Conservation (phyloP, 2,888 invertebrate species). For the Eristalinus sepulchralis region DNA sequence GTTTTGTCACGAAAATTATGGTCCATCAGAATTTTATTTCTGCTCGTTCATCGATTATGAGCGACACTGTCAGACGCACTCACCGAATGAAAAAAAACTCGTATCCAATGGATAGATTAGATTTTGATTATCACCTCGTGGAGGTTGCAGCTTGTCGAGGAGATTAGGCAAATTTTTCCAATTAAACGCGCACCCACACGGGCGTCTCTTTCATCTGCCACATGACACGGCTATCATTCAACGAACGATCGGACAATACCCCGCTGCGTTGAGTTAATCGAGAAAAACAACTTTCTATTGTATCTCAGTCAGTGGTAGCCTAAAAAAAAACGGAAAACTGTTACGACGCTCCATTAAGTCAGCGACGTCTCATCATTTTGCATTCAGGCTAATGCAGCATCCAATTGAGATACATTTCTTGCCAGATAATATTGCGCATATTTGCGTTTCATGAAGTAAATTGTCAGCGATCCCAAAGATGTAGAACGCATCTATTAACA, state of each 20-base stretch:
- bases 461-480: slow-evolving; percentile 26
- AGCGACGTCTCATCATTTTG: not conserved
- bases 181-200: slow-evolving; percentile 56
- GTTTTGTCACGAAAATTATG: slow-evolving; percentile 29
- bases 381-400: not conserved
- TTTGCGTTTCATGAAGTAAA: slow-evolving; percentile 16
- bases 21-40: slow-evolving; percentile 7
- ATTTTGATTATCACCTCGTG: no score
- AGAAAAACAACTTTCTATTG: slow-evolving; percentile 32
- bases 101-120: no score
- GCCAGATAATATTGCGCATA: not conserved
- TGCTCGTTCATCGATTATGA: not conserved
- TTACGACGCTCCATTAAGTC: not conserved
- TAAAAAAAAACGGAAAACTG: not conserved
- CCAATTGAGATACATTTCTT: not conserved
- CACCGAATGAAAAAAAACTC: not conserved
- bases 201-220: slow-evolving; percentile 30
- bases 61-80: not conserved
- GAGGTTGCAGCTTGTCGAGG: no score
- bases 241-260: slow-evolving; percentile 4
- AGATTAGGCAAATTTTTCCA: slow-evolving; percentile 38
- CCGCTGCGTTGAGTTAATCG: slow-evolving; percentile 30
- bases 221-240: slow-evolving; percentile 18
- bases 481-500: slow-evolving; percentile 31
- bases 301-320: not conserved